Percentiles rank a stretch among this genome's conserved stretches.
Evolutionary conservation across 1,140 invertebrate genomes (phyloP).

Genomic region (Zaprionus inermis): DNA sequence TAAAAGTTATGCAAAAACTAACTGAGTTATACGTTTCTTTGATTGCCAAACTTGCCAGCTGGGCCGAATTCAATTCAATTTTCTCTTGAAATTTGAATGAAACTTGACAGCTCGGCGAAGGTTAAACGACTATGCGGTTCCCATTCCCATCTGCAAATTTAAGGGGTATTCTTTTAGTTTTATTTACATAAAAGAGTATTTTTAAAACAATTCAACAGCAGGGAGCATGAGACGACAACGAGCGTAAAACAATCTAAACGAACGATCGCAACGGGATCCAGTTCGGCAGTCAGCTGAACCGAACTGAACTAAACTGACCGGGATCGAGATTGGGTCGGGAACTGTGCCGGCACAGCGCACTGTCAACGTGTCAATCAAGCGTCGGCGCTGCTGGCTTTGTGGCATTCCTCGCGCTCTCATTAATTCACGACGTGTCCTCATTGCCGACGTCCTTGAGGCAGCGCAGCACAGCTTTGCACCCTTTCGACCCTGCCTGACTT

Average conservation of each 20-base stretch:
- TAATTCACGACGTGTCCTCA: constrained; percentile 50
- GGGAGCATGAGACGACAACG: constrained; percentile 19
- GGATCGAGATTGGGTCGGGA: constrained; percentile 21
- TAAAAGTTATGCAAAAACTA: not conserved
- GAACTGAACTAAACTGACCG: constrained; percentile 35
- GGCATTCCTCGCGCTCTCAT: constrained; percentile 39
- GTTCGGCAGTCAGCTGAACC: constrained; percentile 18
- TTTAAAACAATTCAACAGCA: constrained; percentile 61
- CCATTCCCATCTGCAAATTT: constrained; percentile 6
- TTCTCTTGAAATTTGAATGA: not conserved
- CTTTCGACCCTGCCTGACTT: constrained; percentile 22
- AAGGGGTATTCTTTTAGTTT: not conserved
- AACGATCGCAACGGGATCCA: constrained; percentile 54
- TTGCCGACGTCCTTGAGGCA: constrained; percentile 51
- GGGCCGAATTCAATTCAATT: not conserved
- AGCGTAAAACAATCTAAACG: constrained; percentile 35
- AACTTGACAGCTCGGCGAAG: not conserved
- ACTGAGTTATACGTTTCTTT: not conserved
- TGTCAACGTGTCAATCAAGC: constrained; percentile 65
- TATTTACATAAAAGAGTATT: constrained; percentile 26
- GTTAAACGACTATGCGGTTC: not conserved
- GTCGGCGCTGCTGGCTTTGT: constrained; percentile 22
- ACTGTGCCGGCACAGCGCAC: constrained; percentile 28
- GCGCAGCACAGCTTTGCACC: constrained; percentile 33
- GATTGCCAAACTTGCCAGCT: not conserved